These are phyloP conservation scores for Meandrina meandrites DNA, from an alignment of 92 coral and sea anemone genomes.

Conservation along the genomic window DNA sequence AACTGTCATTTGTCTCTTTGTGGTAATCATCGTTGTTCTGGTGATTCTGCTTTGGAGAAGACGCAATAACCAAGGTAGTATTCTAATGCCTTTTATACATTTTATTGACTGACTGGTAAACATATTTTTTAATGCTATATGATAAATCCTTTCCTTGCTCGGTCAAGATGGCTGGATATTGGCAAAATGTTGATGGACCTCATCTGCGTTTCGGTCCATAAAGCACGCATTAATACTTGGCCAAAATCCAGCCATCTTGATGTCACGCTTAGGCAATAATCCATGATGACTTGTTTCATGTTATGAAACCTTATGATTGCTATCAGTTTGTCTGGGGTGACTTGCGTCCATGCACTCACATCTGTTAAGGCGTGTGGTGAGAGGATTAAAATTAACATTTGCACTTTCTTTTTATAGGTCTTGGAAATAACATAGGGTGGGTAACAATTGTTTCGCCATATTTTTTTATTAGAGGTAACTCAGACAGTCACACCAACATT, in stretches of 20 bases:
- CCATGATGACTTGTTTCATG: background rate
- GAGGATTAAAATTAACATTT: background rate
- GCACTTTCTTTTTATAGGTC: background rate
- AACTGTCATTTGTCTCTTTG: background rate
- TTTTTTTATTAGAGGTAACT: background rate
- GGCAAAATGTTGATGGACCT: no score
- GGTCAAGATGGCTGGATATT: no score
- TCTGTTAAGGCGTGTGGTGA: no score
- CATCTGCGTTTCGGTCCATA: no score
- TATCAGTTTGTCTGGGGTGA: background rate
- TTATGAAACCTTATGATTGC: background rate
- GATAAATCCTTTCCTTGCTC: no score
- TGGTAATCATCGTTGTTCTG: background rate
- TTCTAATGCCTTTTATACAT: background rate
- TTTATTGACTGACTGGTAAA: no score
- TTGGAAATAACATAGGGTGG: background rate
- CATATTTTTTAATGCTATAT: no score
- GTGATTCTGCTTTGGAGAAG: slow-evolving; percentile 15
- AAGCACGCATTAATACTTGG: no score
- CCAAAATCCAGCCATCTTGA: no score
- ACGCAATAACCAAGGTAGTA: background rate
- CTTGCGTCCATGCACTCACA: background rate
- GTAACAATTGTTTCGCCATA: background rate
- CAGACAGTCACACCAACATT: no score
- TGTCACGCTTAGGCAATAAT: no score